These are phyloP conservation scores for Gasteruption jaculator DNA, from an alignment of 2,888 invertebrate species.

Conservation along the genomic window DNA sequence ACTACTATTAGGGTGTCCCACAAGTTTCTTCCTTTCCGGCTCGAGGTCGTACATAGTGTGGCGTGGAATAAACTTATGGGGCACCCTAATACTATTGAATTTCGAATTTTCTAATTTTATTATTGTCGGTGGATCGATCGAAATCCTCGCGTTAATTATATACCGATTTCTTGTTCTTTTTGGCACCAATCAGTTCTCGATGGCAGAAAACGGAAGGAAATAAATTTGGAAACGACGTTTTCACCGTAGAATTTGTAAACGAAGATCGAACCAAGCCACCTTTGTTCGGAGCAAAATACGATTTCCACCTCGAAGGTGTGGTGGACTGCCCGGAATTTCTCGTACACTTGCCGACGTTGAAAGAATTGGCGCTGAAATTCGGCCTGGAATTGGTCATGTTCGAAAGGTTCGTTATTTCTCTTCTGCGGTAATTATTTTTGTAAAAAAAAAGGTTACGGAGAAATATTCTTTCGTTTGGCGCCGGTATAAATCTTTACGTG, in stretches of 20 bases:
- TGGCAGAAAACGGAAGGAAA: conserved; percentile 58
- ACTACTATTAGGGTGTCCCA: too few species aligned
- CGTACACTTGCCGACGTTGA: conserved; percentile 85
- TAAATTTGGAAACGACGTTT: conserved; percentile 76
- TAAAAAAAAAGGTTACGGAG: not conserved
- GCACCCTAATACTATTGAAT: not conserved
- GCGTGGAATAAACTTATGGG: too few species aligned
- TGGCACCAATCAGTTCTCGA: conserved; percentile 55
- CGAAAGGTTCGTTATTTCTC: conserved; percentile 51
- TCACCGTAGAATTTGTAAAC: conserved; percentile 68
- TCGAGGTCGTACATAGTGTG: too few species aligned
- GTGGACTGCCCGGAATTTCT: conserved; percentile 99
- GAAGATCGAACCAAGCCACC: conserved; percentile 64
- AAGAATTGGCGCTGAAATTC: conserved; percentile 68
- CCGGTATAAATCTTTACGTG: too few species aligned
- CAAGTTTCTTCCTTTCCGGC: too few species aligned
- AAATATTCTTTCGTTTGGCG: too few species aligned
- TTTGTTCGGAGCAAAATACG: conserved; percentile 92
- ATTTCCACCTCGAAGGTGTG: conserved; percentile 92
- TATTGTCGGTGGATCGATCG: too few species aligned
- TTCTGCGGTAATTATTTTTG: not conserved
- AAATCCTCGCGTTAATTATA: not conserved
- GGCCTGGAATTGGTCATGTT: conserved; percentile 67
- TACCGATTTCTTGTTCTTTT: conserved; percentile 4
- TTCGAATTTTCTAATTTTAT: not conserved